Evolutionary conservation across 2,888 invertebrate genomes (phyloP).

Genomic region (Limnephilus rhombicus): DNA sequence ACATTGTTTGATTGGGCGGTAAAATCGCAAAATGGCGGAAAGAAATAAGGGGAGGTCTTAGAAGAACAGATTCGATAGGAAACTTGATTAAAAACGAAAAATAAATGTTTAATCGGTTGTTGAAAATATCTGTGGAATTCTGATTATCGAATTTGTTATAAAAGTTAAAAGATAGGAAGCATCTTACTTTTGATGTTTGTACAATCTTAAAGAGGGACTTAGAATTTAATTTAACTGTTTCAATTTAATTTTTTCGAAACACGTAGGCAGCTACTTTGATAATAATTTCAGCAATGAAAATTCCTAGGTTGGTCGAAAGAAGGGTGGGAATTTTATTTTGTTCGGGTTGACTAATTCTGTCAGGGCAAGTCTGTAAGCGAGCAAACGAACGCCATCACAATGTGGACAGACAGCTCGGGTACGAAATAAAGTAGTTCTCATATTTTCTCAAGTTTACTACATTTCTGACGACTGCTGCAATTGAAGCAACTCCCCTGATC

Average conservation of each 20-base stretch:
- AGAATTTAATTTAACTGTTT: not conserved
- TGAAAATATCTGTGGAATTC: constrained; percentile 7
- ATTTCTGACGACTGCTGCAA: no score
- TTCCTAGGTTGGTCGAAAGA: not conserved
- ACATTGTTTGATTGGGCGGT: constrained; percentile 65
- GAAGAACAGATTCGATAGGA: not conserved
- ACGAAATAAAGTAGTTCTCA: not conserved
- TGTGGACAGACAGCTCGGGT: not conserved
- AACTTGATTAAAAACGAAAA: constrained; percentile 41
- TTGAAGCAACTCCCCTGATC: not conserved
- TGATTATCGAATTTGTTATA: constrained; percentile 8
- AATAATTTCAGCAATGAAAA: not conserved
- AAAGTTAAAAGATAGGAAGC: not conserved
- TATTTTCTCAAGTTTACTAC: not conserved
- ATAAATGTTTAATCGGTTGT: constrained; percentile 44
- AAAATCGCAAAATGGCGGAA: constrained; percentile 49
- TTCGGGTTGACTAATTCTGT: not conserved
- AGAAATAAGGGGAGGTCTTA: not conserved
- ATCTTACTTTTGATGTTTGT: not conserved
- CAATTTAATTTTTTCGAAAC: not conserved
- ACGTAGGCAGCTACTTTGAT: not conserved
- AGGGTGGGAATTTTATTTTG: not conserved
- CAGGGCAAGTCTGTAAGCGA: not conserved
- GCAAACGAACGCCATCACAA: not conserved
- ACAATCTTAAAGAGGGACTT: not conserved